Percentiles rank a stretch among this genome's conserved stretches.
Conservation (phyloP, 1,140 invertebrate species). For the Saccostrea glomerata region DNA sequence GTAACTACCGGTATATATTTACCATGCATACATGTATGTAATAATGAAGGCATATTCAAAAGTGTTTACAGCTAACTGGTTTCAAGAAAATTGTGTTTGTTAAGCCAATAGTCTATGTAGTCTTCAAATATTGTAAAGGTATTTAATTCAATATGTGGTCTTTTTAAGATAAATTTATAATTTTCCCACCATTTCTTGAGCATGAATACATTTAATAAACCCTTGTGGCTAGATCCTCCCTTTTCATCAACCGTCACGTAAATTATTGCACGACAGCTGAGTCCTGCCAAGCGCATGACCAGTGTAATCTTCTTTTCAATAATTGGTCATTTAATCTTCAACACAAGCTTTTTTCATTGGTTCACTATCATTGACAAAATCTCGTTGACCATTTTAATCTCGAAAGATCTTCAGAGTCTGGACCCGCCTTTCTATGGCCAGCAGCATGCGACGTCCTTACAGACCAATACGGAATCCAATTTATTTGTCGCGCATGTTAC, state of each 20-base stretch:
- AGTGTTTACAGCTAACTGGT: no score
- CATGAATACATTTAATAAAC: conserved; percentile 34
- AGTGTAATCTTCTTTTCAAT: conserved; percentile 37
- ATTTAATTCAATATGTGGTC: conserved; percentile 7
- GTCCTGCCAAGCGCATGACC: conserved; percentile 33
- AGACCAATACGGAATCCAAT: conserved; percentile 8
- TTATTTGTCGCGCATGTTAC: conserved; percentile 36
- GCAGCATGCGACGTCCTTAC: conserved; percentile 24
- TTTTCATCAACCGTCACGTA: conserved; percentile 36
- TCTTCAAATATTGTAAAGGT: neutral
- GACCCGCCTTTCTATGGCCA: conserved; percentile 25
- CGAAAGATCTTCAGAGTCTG: neutral
- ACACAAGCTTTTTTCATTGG: conserved; percentile 25
- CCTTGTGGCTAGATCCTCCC: conserved; percentile 27
- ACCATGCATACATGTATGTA: no score
- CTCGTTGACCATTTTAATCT: conserved; percentile 36
- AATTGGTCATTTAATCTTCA: conserved; percentile 36
- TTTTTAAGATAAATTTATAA: neutral
- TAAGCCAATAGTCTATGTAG: no score
- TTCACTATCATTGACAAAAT: conserved; percentile 3
- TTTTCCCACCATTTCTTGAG: conserved; percentile 18
- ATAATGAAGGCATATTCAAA: no score
- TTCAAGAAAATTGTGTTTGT: no score
- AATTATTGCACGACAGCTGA: conserved; percentile 33
- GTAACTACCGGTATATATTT: no score